Percentiles rank a stretch among this genome's conserved stretches.
phyloP scores from a whole-genome alignment of 2,888 invertebrate genomes.

The Erannis defoliaria region DNA sequence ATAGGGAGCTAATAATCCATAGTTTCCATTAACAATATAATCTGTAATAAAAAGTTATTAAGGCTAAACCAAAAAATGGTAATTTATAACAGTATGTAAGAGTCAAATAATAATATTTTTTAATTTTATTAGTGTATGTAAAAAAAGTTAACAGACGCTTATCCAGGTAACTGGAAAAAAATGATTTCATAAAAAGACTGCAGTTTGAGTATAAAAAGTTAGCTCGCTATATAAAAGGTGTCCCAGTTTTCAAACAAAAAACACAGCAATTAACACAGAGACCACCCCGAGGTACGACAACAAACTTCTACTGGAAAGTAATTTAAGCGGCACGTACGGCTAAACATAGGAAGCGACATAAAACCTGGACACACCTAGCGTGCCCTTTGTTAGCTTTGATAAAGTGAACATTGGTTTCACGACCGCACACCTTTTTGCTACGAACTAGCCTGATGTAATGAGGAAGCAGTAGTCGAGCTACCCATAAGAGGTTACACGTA shows the following conservation, averaged over 20 bases:
- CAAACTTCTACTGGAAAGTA: constrained; percentile 28
- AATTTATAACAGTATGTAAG: too few species aligned
- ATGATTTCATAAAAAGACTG: too few species aligned
- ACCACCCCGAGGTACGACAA: constrained; percentile 22
- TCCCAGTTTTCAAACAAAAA: constrained; percentile 25
- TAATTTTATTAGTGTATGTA: too few species aligned
- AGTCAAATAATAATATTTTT: too few species aligned
- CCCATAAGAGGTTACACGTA: too few species aligned
- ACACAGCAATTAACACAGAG: constrained; percentile 33
- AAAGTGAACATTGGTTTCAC: constrained; percentile 66
- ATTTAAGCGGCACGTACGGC: constrained; percentile 30
- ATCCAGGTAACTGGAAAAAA: too few species aligned
- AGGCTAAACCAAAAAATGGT: too few species aligned
- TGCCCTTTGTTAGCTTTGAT: constrained; percentile 59
- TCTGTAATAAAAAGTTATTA: too few species aligned
- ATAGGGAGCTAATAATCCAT: too few species aligned
- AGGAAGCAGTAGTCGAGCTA: constrained; percentile 14
- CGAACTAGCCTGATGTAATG: constrained; percentile 54
- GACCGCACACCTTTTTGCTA: constrained; percentile 67
- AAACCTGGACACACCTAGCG: constrained; percentile 40
- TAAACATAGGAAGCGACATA: constrained; percentile 36
- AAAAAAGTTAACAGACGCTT: too few species aligned
- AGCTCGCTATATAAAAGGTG: neutral
- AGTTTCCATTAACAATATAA: too few species aligned
- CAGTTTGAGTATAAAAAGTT: too few species aligned